Conservation (phyloP, 2,797 vertebrate species). For the Falco novaeseelandiae region DNA sequence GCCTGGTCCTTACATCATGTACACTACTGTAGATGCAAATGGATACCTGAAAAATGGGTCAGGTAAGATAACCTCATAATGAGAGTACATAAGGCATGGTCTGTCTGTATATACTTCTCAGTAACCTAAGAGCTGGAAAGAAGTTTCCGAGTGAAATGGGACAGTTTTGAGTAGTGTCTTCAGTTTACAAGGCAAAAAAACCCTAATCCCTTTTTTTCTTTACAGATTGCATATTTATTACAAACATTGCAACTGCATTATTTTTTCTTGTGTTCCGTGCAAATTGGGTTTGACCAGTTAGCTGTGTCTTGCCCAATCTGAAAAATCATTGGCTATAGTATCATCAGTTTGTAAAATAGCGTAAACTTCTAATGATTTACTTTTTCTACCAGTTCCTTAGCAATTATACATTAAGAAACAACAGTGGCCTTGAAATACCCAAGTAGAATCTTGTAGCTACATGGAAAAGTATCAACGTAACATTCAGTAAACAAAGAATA, state of each 20-base stretch:
- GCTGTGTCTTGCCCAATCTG: background rate
- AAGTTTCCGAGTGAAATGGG: background rate
- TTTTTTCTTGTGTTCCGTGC: background rate
- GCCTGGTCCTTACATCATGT: conserved; percentile 96
- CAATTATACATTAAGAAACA: background rate
- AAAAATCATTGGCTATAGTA: background rate
- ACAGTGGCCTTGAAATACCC: background rate
- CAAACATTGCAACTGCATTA: background rate
- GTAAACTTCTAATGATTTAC: background rate
- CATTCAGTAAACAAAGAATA: background rate
- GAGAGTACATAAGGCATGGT: background rate
- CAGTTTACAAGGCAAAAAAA: background rate
- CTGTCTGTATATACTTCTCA: background rate
- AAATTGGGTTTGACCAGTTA: background rate
- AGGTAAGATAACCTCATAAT: conserved; percentile 78
- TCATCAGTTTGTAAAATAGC: background rate
- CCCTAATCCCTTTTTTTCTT: background rate
- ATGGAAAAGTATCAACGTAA: background rate
- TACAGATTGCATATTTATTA: background rate
- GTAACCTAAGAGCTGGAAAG: background rate
- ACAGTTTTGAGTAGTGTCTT: background rate
- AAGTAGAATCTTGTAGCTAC: background rate
- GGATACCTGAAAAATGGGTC: conserved; percentile 94
- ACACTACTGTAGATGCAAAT: conserved; percentile 93
- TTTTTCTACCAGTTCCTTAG: background rate